These are phyloP conservation scores for Otus sunia DNA, from an alignment of 2,113 vertebrate species.

Conservation along the genomic window DNA sequence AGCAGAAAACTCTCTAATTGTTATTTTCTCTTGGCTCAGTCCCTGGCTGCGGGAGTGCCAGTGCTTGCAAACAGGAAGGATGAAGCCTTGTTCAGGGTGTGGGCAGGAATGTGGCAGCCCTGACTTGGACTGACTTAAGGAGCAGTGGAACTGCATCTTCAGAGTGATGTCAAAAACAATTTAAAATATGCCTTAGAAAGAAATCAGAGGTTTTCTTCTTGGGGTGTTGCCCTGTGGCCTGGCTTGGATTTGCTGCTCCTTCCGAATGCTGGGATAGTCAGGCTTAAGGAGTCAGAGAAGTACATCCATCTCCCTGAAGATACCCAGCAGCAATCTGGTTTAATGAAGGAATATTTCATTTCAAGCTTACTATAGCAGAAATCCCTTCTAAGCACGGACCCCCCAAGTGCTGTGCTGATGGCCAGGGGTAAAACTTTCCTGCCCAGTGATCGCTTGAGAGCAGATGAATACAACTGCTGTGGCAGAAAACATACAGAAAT, in stretches of 20 bases:
- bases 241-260: neutral
- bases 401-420: neutral
- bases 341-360: neutral
- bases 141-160: neutral
- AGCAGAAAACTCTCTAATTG: accelerated
- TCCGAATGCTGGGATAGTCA: accelerated
- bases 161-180: neutral
- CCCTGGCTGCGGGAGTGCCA: neutral
- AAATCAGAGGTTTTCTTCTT: neutral
- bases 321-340: neutral
- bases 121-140: neutral
- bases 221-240: neutral
- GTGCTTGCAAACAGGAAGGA: neutral
- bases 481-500: neutral
- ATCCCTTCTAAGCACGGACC: neutral
- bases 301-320: accelerated
- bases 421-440: neutral
- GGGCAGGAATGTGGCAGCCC: neutral
- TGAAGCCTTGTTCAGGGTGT: neutral
- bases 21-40: neutral
- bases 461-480: neutral
- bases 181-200: neutral
- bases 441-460: neutral
- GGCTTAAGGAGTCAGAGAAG: neutral
- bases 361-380: neutral